Evolutionary conservation across 2,113 vertebrate genomes (phyloP), one percentile per base, ranked within the genome.

Genomic region (Megalops atlanticus): DNA sequence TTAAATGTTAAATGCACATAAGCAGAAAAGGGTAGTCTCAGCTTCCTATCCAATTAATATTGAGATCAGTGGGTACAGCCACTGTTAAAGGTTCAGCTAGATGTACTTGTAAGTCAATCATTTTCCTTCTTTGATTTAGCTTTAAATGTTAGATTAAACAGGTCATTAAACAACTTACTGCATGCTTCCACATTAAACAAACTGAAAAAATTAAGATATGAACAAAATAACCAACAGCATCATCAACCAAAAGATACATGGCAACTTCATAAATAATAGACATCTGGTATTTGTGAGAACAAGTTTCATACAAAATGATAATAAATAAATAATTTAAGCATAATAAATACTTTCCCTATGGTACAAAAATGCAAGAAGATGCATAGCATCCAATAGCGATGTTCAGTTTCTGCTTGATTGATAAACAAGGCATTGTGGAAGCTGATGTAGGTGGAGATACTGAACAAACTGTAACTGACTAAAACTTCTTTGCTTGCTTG

Each of bases 311-410:
- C 84, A 93, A 89, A 87, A 89, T 64, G 27, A 71, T 88, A 95
- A 95, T 94, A 94, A 95, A 95, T 95, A 95, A 95, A 94, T 95
- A 95, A 94, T 84, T 95, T 95, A 95, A 87, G 90, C 89, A 88
- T 92, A 95, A 95, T 94, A 94, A 95, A 95, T 95, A 95, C 91
- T 91, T 86, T 91, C 91, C 91, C 90, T 94, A 89, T 91, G 88
- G 81, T 74, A 93, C 91, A 94, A 92, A 92, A 92, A 94, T 91
- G 92, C 91, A 90, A 89, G 88, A 89, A 91, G 92, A 94, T 94
- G 93, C 93, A 94, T 92, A 89, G 94, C 94, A 95, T 94, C 94
- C 88, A 92, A 88, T 86, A 86, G 85, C 88, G 89, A 89, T 89
- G 89, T 91, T 92, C 92, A 91, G 88, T 87, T 89, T 87, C 83